These are phyloP conservation scores for Manis crassicaudata DNA, from an alignment of 2,797 vertebrate genomes.

Conservation along the genomic window DNA sequence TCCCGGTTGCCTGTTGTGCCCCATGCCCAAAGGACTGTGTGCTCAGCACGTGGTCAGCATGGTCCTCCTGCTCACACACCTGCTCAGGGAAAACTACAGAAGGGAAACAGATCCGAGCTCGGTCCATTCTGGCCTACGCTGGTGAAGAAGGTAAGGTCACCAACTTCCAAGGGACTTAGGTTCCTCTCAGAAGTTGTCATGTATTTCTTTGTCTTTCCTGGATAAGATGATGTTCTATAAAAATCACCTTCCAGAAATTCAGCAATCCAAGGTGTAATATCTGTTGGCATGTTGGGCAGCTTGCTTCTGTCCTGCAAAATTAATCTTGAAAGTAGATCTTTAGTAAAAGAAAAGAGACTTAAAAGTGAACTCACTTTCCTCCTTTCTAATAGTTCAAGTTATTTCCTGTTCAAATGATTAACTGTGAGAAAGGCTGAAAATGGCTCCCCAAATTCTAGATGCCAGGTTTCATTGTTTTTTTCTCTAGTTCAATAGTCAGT, in stretches of 20 bases:
- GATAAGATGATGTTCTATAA: neutral
- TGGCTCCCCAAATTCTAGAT: neutral
- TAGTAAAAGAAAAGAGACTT: neutral
- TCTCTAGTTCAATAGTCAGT: neutral
- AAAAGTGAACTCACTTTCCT: neutral
- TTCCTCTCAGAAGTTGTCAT: neutral
- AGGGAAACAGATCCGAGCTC: conserved; percentile 94
- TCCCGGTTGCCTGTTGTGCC: conserved; percentile 91
- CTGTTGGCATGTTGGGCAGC: neutral
- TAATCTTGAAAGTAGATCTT: neutral
- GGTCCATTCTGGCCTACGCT: conserved; percentile 95
- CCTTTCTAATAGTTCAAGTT: neutral
- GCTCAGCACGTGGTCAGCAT: conserved; percentile 94
- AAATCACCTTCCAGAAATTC: neutral
- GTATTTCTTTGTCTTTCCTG: neutral
- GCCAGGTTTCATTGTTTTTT: neutral
- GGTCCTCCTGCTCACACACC: conserved; percentile 98
- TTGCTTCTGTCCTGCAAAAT: neutral
- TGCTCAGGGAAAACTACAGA: conserved; percentile 98
- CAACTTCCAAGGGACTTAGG: neutral
- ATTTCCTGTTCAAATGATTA: neutral
- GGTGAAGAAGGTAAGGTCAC: conserved; percentile 95
- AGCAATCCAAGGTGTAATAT: neutral
- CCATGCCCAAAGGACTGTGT: conserved; percentile 96
- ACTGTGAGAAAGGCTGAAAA: neutral